These are phyloP conservation scores for Belonocnema kinseyi DNA, from an alignment of 1,140 invertebrate genomes.

Conservation along the genomic window DNA sequence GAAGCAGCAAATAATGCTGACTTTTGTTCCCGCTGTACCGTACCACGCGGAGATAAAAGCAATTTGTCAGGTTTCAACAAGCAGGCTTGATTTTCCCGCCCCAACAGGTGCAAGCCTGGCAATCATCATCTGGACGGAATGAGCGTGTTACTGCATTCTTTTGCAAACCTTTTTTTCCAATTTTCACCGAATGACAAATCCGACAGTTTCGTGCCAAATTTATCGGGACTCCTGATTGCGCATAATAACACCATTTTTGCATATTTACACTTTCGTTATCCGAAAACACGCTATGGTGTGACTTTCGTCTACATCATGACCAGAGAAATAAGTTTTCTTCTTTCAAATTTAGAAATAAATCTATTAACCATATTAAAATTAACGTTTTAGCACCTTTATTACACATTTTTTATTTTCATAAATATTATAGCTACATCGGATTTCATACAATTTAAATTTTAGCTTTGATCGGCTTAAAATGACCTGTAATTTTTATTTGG, in stretches of 20 bases:
- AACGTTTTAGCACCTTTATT: no score
- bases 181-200: slow-evolving; percentile 4
- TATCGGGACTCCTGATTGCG: background rate
- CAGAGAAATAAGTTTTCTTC: background rate
- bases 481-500: no score
- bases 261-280: slow-evolving; percentile 5
- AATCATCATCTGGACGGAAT: slow-evolving; percentile 27
- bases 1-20: slow-evolving; percentile 28
- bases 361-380: no score
- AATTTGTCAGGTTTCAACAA: slow-evolving; percentile 27
- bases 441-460: no score
- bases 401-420: no score
- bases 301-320: background rate
- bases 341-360: background rate
- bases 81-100: slow-evolving; percentile 24
- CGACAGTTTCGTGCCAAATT: slow-evolving; percentile 21
- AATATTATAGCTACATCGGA: no score
- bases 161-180: background rate
- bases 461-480: no score
- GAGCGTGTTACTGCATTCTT: slow-evolving; percentile 18
- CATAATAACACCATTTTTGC: slow-evolving; percentile 15
- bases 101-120: slow-evolving; percentile 24
- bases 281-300: background rate
- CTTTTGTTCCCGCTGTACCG: slow-evolving; percentile 12
- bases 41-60: slow-evolving; percentile 30